Conservation (phyloP, 2,888 invertebrate species). For the Lithophane semibrunnea region DNA sequence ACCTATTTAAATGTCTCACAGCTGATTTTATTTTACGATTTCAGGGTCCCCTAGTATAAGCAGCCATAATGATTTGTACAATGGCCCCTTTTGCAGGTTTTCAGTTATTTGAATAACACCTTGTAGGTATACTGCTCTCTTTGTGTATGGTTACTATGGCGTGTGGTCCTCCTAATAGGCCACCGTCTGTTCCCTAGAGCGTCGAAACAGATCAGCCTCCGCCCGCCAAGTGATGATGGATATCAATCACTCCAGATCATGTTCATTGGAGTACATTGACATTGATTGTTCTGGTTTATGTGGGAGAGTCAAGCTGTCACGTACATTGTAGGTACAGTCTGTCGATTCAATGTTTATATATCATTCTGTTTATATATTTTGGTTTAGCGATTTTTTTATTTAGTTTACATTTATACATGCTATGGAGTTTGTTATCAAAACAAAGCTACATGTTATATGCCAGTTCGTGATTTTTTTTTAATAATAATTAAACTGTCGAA, state of each 20-base stretch:
- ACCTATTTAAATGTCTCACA: neutral
- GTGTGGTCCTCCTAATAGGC: constrained; percentile 28
- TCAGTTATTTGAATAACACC: neutral
- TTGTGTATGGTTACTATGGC: neutral
- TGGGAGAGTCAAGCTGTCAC: constrained; percentile 42
- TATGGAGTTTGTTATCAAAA: neutral
- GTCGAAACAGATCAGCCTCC: constrained; percentile 51
- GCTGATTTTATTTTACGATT: neutral
- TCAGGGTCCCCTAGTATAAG: neutral
- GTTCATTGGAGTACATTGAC: constrained; percentile 51
- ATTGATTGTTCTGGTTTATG: constrained; percentile 58
- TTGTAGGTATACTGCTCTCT: neutral
- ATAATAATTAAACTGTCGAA: neutral
- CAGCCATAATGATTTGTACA: neutral
- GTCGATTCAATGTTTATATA: constrained; percentile 12
- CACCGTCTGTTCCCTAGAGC: constrained; percentile 23
- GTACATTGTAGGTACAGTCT: constrained; percentile 17
- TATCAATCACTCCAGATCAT: constrained; percentile 55
- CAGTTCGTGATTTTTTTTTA: neutral
- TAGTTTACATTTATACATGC: constrained; percentile 6
- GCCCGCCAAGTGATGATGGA: constrained; percentile 51
- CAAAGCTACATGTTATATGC: neutral
- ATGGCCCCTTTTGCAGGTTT: neutral
- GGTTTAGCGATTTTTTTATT: neutral
- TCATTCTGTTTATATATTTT: constrained; percentile 13